Percentiles rank a stretch among this genome's conserved stretches.
phyloP scores from a whole-genome alignment of 2,888 invertebrate genomes.

The Melitaea athalia region DNA sequence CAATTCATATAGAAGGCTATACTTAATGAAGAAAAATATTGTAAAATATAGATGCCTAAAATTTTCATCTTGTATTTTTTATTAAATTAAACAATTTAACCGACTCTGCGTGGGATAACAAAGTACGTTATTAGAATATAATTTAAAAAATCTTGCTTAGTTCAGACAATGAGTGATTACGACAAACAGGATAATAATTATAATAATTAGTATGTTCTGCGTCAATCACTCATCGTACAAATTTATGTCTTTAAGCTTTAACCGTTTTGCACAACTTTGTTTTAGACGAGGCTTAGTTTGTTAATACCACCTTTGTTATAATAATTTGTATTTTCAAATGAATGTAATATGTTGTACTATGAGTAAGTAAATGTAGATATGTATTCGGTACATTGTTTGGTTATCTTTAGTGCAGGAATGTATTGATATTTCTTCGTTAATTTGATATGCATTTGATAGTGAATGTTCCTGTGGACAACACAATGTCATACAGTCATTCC shows the following conservation, averaged over 20 bases:
- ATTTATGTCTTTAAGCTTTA: constrained; percentile 30
- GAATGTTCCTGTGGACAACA: constrained; percentile 18
- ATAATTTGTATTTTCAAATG: constrained; percentile 8
- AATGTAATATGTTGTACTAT: constrained; percentile 23
- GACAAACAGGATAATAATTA: constrained; percentile 34
- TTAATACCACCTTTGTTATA: constrained; percentile 28
- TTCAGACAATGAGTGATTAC: constrained; percentile 37
- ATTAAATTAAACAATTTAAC: constrained; percentile 28
- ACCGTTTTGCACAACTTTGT: constrained; percentile 36
- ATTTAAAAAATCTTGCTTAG: constrained; percentile 36
- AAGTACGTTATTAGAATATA: constrained; percentile 33
- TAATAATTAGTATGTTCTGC: constrained; percentile 12
- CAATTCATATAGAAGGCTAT: constrained; percentile 38
- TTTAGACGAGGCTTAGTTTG: constrained; percentile 33
- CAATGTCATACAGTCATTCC: constrained; percentile 1
- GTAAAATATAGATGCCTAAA: constrained; percentile 38
- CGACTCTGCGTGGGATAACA: constrained; percentile 33
- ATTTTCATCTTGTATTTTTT: constrained; percentile 33
- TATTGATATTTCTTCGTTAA: constrained; percentile 38
- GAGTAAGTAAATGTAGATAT: constrained; percentile 21
- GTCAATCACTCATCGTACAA: constrained; percentile 3
- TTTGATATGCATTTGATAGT: constrained; percentile 35
- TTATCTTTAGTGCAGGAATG: constrained; percentile 38
- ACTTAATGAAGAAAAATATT: constrained; percentile 35
- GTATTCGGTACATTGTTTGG: constrained; percentile 34